Evolutionary conservation across 2,113 vertebrate species (phyloP), one percentile per base, ranked within the genome.

Genomic region (Phainopepla nitens): DNA sequence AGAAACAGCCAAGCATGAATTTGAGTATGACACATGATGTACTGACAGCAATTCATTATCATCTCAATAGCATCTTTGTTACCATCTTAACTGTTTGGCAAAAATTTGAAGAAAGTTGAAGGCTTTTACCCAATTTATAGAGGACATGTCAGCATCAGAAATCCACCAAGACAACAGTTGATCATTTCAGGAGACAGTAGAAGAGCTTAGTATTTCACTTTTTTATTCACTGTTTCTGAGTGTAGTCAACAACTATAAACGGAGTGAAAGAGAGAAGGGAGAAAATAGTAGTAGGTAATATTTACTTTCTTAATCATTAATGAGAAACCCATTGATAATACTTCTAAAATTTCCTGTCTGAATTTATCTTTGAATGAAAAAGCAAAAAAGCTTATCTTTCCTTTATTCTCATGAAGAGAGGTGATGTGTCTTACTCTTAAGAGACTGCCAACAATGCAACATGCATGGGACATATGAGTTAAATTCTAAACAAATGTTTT

Each of bases 61-160:
- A 60, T 61, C 51, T 95, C 75, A 76, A 60, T 66, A 58, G 10
- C 21, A 51, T 41, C 45, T 77, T 94, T 68, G 35, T 82, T 92
- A 73, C 44, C 18, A 53, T 76, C 35, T 78, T 82, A 25, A 31
- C 14, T 80, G 27, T 6, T 86, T 75, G 36, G 29, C 56, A 33
- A 4, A 71, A 66, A 69, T 65, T 29, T 5, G 3, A 94, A 96
- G 57, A 1, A 11, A 91, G 47, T 18, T 70, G 33, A 72, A 54
- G 64, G 35, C 33, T 18, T 87, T 91, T 42, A 71, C 53, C 33
- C 56, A 58, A 39, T 75, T 84, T 65, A 33, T 33, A 68, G 60
- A 66, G 35, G 51, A 51, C 24, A 62, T 27, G 29, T 58, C 47
- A 84, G 75, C 39, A 41, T 41, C 28, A 93, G 91, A 86, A 91